Evolutionary conservation across 1,140 invertebrate species (phyloP), one percentile per base, ranked within the genome.

Genomic region (Anastrepha ludens): DNA sequence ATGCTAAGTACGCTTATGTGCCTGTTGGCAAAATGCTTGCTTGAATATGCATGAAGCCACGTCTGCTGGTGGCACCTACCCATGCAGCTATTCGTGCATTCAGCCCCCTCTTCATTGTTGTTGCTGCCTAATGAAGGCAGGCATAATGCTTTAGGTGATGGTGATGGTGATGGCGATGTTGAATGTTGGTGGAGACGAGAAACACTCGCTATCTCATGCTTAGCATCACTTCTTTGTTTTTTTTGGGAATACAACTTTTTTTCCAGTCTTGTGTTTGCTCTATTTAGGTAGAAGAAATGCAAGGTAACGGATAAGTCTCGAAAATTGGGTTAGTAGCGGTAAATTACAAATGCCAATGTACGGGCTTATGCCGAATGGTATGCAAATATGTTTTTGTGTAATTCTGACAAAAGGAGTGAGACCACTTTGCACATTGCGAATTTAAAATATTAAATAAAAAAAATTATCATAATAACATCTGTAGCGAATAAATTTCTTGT

Each of bases 1-100:
- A 81, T 81, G 74, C 74, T 81, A 81, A 81, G 74, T 81, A 81
- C 55, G 74, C 47, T 81, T n/a, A 81, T 50, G 20, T 55, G 74
- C 15, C n/a, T 81, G 74, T n/a, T 81, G 50, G n/a, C 55, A 41
- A 81, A 81, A 81, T 55, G 44, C 17, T 81, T 20, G 20, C 9
- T 81, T 55, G 47, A 81, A 81, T 81, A 81, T 81, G 74, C 44
- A 81, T 81, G 47, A 55, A n/a, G 74, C 17, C 41, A n/a, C 17
- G 0, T 29, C 74, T 67, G 64, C 0, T 55, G 47, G 47, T 20
- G 47, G 47, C 47, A 81, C n/a, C 20, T 47, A 81, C 55, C 74
- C 41, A 81, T 58, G 8, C 47, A 81, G 2, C 7, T 47, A 81
- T 41, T 8, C n/a, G 7, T 20, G 6, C n/a, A 67, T 39, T 67